Base-by-base conservation (phyloP, 2,888 invertebrate species). In the Brachylomia viminalis region DNA sequence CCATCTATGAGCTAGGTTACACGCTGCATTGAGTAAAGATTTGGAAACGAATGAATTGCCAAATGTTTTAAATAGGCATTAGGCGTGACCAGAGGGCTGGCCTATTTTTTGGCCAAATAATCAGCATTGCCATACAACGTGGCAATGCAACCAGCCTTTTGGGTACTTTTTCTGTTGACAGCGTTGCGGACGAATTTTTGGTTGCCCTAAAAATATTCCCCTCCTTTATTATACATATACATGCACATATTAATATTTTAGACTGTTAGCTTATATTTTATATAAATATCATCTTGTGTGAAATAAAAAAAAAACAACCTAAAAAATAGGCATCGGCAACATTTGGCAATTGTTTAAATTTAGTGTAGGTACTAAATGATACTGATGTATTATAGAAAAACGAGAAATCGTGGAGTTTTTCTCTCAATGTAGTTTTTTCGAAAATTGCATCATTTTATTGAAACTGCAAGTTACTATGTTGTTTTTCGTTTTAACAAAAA, bases 361-460 rank as follows among this genome's bases (percentile, higher is more conserved):
- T 42, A 38, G 38, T 38, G 38, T 38, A 38, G 38, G 38, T 33
- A 38, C 20, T 30, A 52, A 42, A 20, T 42, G 15, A 38, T 38
- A 49, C 49, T 62, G 11, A 45, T 70, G 59, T 73, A 42, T 10
- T 10, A 10, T 3, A 62, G 10, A 42, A 17, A 49, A 61, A 58
- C 47, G 11, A 0, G 33, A 27, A 15, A 1, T 33, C 49, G 15
- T 80, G 13, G 1, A 5, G 20, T 56, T 62, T 79, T 62, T 45
- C 1, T 64, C 1, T 23, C 23, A 33, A 15, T 11, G 17, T 7
- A 52, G 27, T 61, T 58, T 66, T 67, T 54, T 54, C 23, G 15
- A 61, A 49, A 27, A 56, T 68, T 76, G 61, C 56, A 56, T 62
- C 0, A 62, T 42, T 74, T 56, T 33, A 23, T 75, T 7, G 33